These are phyloP conservation scores for Drosophila hydei DNA, from an alignment of 1,140 invertebrate genomes.

Conservation along the genomic window DNA sequence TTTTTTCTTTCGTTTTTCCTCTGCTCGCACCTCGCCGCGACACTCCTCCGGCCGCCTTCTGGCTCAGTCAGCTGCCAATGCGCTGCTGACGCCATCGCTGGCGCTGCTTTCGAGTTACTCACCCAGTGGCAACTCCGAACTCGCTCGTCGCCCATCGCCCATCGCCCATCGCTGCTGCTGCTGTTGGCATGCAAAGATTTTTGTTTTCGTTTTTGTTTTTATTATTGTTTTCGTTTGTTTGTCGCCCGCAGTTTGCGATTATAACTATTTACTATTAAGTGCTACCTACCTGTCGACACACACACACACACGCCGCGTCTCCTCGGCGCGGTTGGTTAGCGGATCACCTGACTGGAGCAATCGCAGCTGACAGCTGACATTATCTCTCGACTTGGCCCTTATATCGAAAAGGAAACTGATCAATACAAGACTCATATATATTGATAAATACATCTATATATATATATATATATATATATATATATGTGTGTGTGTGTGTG, in stretches of 20 bases:
- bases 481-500: too few relatives aligned
- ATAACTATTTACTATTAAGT: slow-evolving; percentile 50
- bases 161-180: slow-evolving; percentile 1
- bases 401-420: neutral
- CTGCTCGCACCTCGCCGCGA: neutral
- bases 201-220: slow-evolving; percentile 16
- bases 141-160: slow-evolving; percentile 8
- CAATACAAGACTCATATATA: too few relatives aligned
- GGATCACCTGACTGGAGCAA: slow-evolving; percentile 17
- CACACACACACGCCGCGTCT: slow-evolving; percentile 10
- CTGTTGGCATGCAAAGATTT: slow-evolving; percentile 13
- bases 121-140: slow-evolving; percentile 31
- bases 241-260: slow-evolving; percentile 40
- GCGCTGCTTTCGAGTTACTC: slow-evolving; percentile 55
- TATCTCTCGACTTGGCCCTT: slow-evolving; percentile 3
- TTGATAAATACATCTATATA: too few relatives aligned
- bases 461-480: too few relatives aligned
- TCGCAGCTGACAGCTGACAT: slow-evolving; percentile 4
- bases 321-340: slow-evolving; percentile 6
- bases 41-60: neutral
- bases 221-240: slow-evolving; percentile 47
- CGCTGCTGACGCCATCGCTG: slow-evolving; percentile 71
- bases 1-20: neutral
- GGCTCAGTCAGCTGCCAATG: slow-evolving; percentile 50
- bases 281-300: slow-evolving; percentile 14